Evolutionary conservation across 2,113 vertebrate genomes (phyloP), one percentile per base, ranked within the genome.

Genomic region (Dicaeum eximium): DNA sequence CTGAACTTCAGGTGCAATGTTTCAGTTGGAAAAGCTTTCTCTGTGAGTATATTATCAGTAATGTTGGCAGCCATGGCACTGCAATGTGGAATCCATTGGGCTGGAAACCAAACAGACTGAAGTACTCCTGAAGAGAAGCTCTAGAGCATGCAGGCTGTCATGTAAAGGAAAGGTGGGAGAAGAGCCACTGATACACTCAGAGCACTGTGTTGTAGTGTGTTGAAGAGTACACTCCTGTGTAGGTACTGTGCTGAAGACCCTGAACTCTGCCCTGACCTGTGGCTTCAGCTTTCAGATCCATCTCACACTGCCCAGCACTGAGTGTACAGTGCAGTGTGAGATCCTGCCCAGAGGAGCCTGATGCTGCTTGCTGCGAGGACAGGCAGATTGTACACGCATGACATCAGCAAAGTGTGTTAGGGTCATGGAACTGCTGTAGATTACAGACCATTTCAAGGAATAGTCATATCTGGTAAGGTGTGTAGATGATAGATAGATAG

Each of bases 301-400:
- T 11, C 25, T 71, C 33, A 9, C 20, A 20, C 7, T 54, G 33
- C 23, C 35, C 21, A 66, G 21, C 40, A 20, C 53, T 66, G 57
- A 25, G 10, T 9, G 11, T 33, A 24, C 23, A 20, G 7, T 27
- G 17, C 51, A 60, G 51, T 18, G 2, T 47, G 24, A 56, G 13
- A n/a, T 56, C 14, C 21, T 72, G 47, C 53, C 30, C 38, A 14
- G 7, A 33, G 18, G 30, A 74, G 28, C 33, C 38, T 81, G 19
- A 12, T 42, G 47, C 56, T 74, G 25, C 70, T 84, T 85, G 30
- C 57, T 75, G 5, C 21, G n/a, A 57, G 60, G 20, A 17, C 28
- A 33, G 56, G 56, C 70, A 47, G 38, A 27, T 15, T 66, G 54
- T 58, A 44, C 0, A 0, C 1, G 1, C 6, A 1, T 38, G 8